Evolutionary conservation across 1,140 invertebrate genomes (phyloP).

Genomic region (Theocolax elegans): DNA sequence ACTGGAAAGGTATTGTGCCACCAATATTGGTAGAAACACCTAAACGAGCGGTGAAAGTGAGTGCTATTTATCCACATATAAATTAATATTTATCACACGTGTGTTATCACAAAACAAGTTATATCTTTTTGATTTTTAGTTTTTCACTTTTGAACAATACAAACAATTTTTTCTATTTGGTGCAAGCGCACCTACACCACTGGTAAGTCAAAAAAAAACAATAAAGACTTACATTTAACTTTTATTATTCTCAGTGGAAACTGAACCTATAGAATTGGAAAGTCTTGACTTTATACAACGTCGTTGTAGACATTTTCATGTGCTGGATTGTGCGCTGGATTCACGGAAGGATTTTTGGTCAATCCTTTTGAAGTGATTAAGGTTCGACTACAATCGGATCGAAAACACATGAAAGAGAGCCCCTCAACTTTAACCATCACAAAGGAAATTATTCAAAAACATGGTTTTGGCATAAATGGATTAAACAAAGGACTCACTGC

Average conservation of each 20-base stretch:
- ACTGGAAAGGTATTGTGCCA: constrained; percentile 93
- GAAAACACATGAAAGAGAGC: constrained; percentile 66
- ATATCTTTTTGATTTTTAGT: constrained; percentile 68
- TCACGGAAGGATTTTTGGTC: constrained; percentile 89
- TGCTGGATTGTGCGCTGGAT: constrained; percentile 86
- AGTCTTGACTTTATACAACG: constrained; percentile 22
- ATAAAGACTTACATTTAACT: not conserved
- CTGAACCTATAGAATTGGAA: constrained; percentile 1
- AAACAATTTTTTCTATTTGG: constrained; percentile 87
- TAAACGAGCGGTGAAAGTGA: constrained; percentile 88
- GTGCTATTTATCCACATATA: constrained; percentile 25
- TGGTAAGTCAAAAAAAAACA: constrained; percentile 68
- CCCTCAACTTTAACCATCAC: constrained; percentile 84
- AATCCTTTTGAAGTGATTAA: constrained; percentile 97
- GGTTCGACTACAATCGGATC: constrained; percentile 83
- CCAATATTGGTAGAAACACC: constrained; percentile 95
- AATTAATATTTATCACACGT: constrained; percentile 2
- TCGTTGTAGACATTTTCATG: constrained; percentile 82
- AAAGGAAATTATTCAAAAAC: constrained; percentile 77
- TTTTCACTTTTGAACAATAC: constrained; percentile 93
- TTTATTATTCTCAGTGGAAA: constrained; percentile 13
- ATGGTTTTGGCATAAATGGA: constrained; percentile 82
- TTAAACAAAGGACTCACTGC: constrained; percentile 90
- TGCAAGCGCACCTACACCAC: constrained; percentile 75
- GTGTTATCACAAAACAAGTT: too few species aligned